Percentiles rank a stretch among this genome's conserved stretches.
phyloP scores from a whole-genome alignment of 2,888 invertebrate genomes.

The Formica aserva region DNA sequence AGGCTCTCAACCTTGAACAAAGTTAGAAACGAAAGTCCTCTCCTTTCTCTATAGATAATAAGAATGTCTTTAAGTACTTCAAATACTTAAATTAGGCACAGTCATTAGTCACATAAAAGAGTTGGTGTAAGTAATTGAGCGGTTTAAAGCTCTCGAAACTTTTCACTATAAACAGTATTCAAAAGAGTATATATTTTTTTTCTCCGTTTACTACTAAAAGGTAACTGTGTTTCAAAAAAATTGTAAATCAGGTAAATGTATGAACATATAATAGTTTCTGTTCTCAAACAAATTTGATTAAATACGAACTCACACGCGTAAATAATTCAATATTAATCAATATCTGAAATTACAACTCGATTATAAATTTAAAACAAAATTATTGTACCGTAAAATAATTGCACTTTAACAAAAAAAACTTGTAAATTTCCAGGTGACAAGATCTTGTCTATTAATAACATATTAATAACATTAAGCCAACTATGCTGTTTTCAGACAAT shows the following conservation, averaged over 20 bases:
- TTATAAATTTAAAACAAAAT: conserved; percentile 34
- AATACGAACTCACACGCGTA: neutral
- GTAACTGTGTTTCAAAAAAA: neutral
- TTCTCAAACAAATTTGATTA: neutral
- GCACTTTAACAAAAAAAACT: conserved; percentile 32
- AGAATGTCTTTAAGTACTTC: conserved; percentile 7
- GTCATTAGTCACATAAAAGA: conserved; percentile 37
- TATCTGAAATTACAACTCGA: neutral
- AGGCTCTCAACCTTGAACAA: conserved; percentile 27
- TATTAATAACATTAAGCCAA: conserved; percentile 17
- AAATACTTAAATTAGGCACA: conserved; percentile 11
- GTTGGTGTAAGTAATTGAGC: conserved; percentile 23
- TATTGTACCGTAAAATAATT: conserved; percentile 22
- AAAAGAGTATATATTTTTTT: neutral
- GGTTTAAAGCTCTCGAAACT: conserved; percentile 17
- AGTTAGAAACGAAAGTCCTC: conserved; percentile 14
- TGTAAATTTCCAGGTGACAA: conserved; percentile 31
- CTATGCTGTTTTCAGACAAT: conserved; percentile 24
- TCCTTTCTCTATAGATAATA: conserved; percentile 7
- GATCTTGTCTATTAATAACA: conserved; percentile 7
- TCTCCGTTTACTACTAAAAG: too few species aligned
- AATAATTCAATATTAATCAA: conserved; percentile 1
- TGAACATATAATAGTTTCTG: neutral
- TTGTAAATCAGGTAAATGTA: neutral
- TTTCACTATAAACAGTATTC: neutral